Percentiles rank a stretch among this genome's conserved stretches.
Evolutionary conservation across 2,888 invertebrate genomes (phyloP).

Genomic region (Nomada lathburiana): DNA sequence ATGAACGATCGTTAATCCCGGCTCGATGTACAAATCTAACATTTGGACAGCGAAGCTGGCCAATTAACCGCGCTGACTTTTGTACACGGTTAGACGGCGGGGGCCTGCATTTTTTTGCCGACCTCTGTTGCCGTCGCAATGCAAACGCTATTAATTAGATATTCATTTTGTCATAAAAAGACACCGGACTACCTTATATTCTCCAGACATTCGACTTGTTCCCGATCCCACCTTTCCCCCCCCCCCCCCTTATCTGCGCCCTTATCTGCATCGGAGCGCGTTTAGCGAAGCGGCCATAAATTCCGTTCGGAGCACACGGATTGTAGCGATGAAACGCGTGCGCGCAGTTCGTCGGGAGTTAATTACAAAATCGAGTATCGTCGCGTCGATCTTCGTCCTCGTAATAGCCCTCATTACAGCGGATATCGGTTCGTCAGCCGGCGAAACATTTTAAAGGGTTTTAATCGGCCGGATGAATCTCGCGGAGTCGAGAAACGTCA

Average conservation of each 20-base stretch:
- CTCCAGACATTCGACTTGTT: too few relatives aligned
- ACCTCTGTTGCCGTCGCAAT: too few relatives aligned
- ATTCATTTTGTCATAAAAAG: too few relatives aligned
- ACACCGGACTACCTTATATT: too few relatives aligned
- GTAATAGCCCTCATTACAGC: constrained; percentile 56
- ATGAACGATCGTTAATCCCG: constrained; percentile 54
- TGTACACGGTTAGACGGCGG: not conserved
- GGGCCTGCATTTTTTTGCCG: not conserved
- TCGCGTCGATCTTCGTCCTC: constrained; percentile 39
- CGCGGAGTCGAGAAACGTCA: not conserved
- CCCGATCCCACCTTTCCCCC: too few relatives aligned
- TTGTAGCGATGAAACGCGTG: constrained; percentile 14
- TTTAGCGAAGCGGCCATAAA: too few relatives aligned
- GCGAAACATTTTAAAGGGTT: constrained; percentile 31
- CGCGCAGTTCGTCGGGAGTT: constrained; percentile 27
- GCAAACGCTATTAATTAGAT: too few relatives aligned
- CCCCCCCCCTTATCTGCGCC: too few relatives aligned
- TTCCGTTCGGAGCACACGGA: too few relatives aligned
- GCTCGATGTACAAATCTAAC: constrained; percentile 39
- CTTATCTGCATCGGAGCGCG: too few relatives aligned
- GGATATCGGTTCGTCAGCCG: constrained; percentile 39
- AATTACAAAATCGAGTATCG: constrained; percentile 51
- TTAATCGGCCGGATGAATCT: constrained; percentile 63
- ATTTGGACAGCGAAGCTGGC: not conserved
- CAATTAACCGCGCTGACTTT: not conserved